A percentile compares a stretch with the other conserved stretches of the same genome.
Conservation (phyloP, 2,888 invertebrate genomes). For the Zaprionus bogoriensis region DNA sequence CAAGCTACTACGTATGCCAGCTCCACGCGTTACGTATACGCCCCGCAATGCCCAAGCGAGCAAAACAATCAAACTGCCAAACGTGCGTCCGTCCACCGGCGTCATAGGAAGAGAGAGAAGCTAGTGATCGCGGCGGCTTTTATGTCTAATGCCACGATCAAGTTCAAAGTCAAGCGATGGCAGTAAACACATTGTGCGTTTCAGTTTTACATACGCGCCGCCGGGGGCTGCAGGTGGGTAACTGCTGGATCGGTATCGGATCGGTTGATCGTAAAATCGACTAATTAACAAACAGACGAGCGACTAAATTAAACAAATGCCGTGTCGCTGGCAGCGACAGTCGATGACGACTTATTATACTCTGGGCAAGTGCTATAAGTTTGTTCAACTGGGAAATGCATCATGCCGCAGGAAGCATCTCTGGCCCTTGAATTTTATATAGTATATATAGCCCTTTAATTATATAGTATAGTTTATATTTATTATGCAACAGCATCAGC, state of each 20-base stretch:
- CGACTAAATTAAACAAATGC: constrained; percentile 12
- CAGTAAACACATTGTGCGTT: constrained; percentile 7
- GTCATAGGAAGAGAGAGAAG: constrained; percentile 5
- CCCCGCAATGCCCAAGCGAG: too few relatives aligned
- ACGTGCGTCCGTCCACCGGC: background rate
- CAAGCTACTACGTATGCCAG: too few relatives aligned
- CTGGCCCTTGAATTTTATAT: too few relatives aligned
- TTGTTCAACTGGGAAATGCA: too few relatives aligned
- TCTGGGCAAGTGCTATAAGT: too few relatives aligned
- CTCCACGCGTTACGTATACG: constrained; percentile 11
- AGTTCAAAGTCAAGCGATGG: constrained; percentile 52
- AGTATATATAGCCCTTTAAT: too few relatives aligned
- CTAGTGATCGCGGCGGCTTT: constrained; percentile 15
- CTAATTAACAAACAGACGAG: constrained; percentile 13
- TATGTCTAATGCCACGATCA: constrained; percentile 22
- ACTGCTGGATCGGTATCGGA: background rate
- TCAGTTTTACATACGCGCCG: background rate
- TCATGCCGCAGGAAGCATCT: too few relatives aligned
- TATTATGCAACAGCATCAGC: too few relatives aligned
- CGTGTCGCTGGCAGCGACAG: background rate
- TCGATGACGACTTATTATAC: too few relatives aligned
- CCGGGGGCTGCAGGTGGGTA: background rate
- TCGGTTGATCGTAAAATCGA: background rate
- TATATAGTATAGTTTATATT: too few relatives aligned
- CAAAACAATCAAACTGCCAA: too few relatives aligned